A percentile compares a stretch with the other conserved stretches of the same genome.
Evolutionary conservation across 2,113 vertebrate species (phyloP).

Genomic region (Bufo gargarizans): DNA sequence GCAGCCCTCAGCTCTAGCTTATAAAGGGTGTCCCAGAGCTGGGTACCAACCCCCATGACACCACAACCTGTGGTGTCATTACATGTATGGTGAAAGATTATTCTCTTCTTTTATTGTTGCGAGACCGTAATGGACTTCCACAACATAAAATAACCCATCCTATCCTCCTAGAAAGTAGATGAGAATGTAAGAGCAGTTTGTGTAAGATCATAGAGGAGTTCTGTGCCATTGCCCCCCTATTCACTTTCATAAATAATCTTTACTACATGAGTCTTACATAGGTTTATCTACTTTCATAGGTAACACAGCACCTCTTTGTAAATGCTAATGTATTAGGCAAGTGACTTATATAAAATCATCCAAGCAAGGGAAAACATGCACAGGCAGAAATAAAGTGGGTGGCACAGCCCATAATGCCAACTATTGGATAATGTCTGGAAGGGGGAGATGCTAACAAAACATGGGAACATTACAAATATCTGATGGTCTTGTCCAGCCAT

Average conservation of each 20-base stretch:
- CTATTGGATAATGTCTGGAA: not conserved
- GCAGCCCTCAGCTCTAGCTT: too few species aligned
- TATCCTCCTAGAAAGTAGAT: not conserved
- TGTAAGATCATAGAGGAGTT: not conserved
- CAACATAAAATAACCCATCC: not conserved
- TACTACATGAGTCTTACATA: not conserved
- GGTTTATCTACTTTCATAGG: not conserved
- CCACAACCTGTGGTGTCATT: too few species aligned
- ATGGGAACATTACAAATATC: too few species aligned
- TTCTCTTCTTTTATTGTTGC: too few species aligned
- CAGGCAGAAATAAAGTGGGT: not conserved
- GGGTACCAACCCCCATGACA: too few species aligned
- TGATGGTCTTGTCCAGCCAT: too few species aligned
- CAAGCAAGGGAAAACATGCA: not conserved
- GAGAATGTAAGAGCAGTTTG: not conserved
- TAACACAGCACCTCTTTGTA: not conserved
- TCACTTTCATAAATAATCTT: too few species aligned
- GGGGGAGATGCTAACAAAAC: too few species aligned
- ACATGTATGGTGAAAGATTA: too few species aligned
- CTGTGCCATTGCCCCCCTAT: not conserved
- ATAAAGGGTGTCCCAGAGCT: too few species aligned
- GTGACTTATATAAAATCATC: not conserved
- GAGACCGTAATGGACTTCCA: not conserved
- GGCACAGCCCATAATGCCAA: not conserved
- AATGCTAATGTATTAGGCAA: not conserved